Conservation (phyloP, 1,140 invertebrate species). For the Orchestia grillus region DNA sequence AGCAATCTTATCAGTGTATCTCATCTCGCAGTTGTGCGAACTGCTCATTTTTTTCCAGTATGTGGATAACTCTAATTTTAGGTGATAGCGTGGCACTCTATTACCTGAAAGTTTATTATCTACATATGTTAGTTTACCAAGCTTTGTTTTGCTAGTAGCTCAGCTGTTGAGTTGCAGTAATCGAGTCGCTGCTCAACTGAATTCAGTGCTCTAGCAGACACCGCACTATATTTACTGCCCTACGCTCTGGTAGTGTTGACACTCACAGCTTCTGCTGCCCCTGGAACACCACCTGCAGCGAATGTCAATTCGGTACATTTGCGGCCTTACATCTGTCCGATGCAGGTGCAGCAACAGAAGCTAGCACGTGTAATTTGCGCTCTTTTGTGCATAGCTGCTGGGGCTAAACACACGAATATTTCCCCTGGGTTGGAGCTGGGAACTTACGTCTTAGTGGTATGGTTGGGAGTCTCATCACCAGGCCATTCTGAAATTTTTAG, state of each 20-base stretch:
- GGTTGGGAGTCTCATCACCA: not conserved
- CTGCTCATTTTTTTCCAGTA: too few species aligned
- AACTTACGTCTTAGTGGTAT: not conserved
- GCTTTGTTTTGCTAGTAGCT: not conserved
- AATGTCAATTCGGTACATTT: not conserved
- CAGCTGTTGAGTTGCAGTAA: not conserved
- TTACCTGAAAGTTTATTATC: too few species aligned
- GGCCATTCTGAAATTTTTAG: not conserved
- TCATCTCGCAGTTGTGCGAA: too few species aligned
- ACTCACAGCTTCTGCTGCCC: not conserved
- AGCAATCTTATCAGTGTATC: too few species aligned
- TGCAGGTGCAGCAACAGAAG: not conserved
- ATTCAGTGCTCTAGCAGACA: too few species aligned
- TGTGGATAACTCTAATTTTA: too few species aligned
- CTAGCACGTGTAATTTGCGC: not conserved
- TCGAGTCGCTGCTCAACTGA: not conserved
- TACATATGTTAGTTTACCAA: too few species aligned
- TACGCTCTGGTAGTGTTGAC: not conserved
- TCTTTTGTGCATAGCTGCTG: not conserved
- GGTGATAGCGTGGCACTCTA: too few species aligned
- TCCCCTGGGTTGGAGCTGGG: not conserved
- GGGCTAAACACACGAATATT: not conserved
- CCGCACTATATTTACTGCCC: too few species aligned
- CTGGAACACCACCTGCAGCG: not conserved
- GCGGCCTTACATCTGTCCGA: not conserved